A percentile compares a stretch with the other conserved stretches of the same genome.
Evolutionary conservation across 2,888 invertebrate genomes (phyloP).

Genomic region (Aplocera efformata): DNA sequence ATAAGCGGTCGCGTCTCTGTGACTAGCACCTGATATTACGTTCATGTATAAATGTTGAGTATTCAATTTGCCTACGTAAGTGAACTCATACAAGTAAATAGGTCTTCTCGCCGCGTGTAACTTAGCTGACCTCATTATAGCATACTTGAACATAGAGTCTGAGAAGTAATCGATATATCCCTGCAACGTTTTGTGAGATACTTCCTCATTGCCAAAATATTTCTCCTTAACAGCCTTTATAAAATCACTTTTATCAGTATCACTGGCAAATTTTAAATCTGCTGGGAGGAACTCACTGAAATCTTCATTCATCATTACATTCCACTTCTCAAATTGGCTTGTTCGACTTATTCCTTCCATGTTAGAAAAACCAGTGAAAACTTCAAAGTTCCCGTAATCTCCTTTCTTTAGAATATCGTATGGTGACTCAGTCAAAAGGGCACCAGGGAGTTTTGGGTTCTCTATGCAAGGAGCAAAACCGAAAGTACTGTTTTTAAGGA

Average conservation of each 20-base stretch:
- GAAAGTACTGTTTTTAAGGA: slow-evolving; percentile 63
- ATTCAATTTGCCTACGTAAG: slow-evolving; percentile 59
- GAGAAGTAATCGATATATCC: slow-evolving; percentile 65
- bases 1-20: slow-evolving; percentile 67
- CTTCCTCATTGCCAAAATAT: slow-evolving; percentile 56
- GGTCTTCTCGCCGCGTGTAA: slow-evolving; percentile 47
- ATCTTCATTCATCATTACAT: slow-evolving; percentile 59
- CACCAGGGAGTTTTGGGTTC: slow-evolving; percentile 45
- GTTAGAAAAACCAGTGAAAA: slow-evolving; percentile 60
- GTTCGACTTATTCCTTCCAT: slow-evolving; percentile 70
- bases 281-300: slow-evolving; percentile 63
- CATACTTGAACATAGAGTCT: slow-evolving; percentile 67
- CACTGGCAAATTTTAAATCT: slow-evolving; percentile 50
- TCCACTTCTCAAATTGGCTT: slow-evolving; percentile 57
- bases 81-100: slow-evolving; percentile 63
- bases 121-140: slow-evolving; percentile 59
- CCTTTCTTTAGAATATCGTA: slow-evolving; percentile 52
- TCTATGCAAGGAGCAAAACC: slow-evolving; percentile 70
- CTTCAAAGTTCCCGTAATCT: slow-evolving; percentile 45
- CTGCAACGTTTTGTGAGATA: slow-evolving; percentile 45
- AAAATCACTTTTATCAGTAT: slow-evolving; percentile 39
- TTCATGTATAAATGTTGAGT: slow-evolving; percentile 60
- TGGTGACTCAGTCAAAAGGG: slow-evolving; percentile 64
- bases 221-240: slow-evolving; percentile 44
- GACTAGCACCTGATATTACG: slow-evolving; percentile 61